Conservation (phyloP, 2,113 vertebrate genomes). For the Mungos mungo region DNA sequence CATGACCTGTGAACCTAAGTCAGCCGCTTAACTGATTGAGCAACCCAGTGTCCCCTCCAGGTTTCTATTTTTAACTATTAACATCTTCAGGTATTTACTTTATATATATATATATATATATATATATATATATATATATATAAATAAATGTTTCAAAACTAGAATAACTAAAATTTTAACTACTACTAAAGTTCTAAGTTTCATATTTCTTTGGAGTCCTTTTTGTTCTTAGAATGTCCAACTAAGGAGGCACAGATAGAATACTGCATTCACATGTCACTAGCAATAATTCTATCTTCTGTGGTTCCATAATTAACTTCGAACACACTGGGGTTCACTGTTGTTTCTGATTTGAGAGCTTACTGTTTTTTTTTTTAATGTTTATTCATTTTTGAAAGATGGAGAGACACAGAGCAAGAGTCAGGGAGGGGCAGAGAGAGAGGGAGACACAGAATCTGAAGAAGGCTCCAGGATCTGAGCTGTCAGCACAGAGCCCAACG, state of each 20-base stretch:
- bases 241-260: not conserved
- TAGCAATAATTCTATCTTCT: not conserved
- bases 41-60: not conserved
- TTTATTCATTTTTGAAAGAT: no score
- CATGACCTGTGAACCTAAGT: no score
- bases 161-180: not conserved
- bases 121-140: no score
- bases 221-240: not conserved
- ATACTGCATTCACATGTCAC: not conserved
- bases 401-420: no score
- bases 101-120: no score
- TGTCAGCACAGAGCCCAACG: no score
- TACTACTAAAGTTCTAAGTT: not conserved
- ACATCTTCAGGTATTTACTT: not conserved
- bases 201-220: not conserved
- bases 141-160: slow-evolving; percentile 17
- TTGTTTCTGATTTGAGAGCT: not conserved
- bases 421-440: no score
- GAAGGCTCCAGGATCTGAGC: no score
- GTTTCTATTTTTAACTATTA: slow-evolving; percentile 35
- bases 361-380: not conserved
- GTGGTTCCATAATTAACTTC: not conserved
- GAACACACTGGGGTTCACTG: not conserved
- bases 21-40: no score
- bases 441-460: no score